Evolutionary conservation across 2,797 vertebrate genomes (phyloP).

Genomic region (Austrolebias charrua): DNA sequence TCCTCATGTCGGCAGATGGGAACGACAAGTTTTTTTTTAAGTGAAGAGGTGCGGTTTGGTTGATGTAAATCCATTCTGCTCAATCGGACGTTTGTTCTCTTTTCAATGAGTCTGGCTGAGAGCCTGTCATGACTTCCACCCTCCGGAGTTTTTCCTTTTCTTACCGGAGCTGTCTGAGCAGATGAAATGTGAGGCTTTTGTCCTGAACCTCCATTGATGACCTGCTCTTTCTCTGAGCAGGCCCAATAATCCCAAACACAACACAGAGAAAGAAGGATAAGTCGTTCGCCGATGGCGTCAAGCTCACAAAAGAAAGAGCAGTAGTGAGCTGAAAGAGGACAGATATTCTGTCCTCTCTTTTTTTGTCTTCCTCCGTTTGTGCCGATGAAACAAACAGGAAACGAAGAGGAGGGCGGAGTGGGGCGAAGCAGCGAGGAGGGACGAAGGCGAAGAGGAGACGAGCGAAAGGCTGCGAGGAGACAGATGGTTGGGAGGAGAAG

Average conservation of each 20-base stretch:
- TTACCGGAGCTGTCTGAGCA: neutral
- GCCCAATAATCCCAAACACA: slow-evolving; percentile 28
- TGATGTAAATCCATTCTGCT: neutral
- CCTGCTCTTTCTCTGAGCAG: slow-evolving; percentile 17
- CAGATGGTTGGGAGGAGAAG: slow-evolving; percentile 54
- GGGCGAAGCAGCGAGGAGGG: neutral
- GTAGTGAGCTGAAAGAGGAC: neutral
- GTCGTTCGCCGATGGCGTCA: slow-evolving; percentile 17
- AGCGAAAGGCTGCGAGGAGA: slow-evolving; percentile 19
- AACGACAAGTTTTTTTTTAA: neutral
- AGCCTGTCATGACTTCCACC: neutral
- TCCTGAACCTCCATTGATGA: slow-evolving; percentile 30
- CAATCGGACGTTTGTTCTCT: slow-evolving; percentile 1
- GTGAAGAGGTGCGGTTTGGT: neutral
- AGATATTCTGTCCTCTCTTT: slow-evolving; percentile 9
- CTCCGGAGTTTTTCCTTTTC: neutral
- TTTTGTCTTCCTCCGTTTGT: slow-evolving; percentile 2
- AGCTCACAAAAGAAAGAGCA: slow-evolving; percentile 22
- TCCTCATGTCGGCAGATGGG: neutral
- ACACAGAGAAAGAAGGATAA: slow-evolving; percentile 2
- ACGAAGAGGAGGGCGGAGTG: neutral
- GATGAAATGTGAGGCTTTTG: slow-evolving; percentile 10
- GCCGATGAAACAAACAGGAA: slow-evolving; percentile 1
- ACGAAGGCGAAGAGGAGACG: neutral
- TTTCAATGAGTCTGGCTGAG: neutral